These are phyloP conservation scores for Parapristionchus giblindavisi DNA, from an alignment of 2,888 invertebrate genomes.

Conservation along the genomic window DNA sequence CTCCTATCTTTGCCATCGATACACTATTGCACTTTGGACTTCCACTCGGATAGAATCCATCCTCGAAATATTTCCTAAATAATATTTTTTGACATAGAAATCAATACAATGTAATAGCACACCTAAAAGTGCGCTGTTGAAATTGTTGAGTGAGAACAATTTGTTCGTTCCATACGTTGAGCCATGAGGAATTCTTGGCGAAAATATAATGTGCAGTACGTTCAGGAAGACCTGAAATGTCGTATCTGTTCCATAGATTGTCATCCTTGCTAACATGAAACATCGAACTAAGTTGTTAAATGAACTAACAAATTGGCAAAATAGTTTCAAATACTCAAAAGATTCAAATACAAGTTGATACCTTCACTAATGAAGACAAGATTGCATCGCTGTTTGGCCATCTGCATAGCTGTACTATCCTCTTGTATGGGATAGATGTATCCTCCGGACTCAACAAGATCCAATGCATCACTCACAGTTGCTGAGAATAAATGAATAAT, in stretches of 20 bases:
- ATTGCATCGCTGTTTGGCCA: constrained; percentile 52
- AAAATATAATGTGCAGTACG: constrained; percentile 15
- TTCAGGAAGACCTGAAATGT: constrained; percentile 7
- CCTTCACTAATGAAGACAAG: constrained; percentile 56
- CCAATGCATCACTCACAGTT: constrained; percentile 54
- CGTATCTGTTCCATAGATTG: neutral
- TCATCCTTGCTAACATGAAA: too few species aligned
- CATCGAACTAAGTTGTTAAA: too few species aligned
- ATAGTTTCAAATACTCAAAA: neutral
- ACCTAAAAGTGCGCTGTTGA: constrained; percentile 27
- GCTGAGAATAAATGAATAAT: neutral
- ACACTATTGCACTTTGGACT: neutral
- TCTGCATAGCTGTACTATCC: constrained; percentile 56
- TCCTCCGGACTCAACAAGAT: constrained; percentile 56
- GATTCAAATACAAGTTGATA: neutral
- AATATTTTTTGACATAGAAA: too few species aligned
- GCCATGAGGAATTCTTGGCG: constrained; percentile 17
- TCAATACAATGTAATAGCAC: neutral
- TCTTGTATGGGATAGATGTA: constrained; percentile 60
- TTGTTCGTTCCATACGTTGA: constrained; percentile 14
- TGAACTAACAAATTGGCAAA: too few species aligned
- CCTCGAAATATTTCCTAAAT: constrained; percentile 12
- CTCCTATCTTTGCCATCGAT: neutral
- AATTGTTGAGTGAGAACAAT: constrained; percentile 30
- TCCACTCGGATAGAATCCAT: neutral